Evolutionary conservation across 2,888 invertebrate genomes (phyloP).

Genomic region (Elaeidobius kamerunicus): DNA sequence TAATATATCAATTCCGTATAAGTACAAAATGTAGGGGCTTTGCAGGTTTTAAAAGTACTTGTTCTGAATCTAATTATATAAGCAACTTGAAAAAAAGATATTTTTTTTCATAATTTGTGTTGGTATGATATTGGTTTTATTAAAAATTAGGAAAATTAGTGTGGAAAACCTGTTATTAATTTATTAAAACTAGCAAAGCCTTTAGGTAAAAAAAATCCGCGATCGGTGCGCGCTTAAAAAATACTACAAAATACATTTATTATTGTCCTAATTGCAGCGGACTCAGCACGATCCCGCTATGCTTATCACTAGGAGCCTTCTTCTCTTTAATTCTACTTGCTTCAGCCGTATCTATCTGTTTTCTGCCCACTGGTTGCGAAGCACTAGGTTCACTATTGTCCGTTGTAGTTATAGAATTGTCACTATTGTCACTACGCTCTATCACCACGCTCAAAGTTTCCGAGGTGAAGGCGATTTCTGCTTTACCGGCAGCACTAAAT

Average conservation of each 20-base stretch:
- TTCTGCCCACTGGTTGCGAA: constrained; percentile 7
- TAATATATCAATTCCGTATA: constrained; percentile 44
- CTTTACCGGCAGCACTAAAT: constrained; percentile 6
- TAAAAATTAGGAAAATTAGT: too few species aligned
- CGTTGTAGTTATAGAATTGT: constrained; percentile 13
- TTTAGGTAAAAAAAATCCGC: constrained; percentile 7
- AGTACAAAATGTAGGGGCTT: constrained; percentile 33
- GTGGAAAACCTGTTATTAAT: too few species aligned
- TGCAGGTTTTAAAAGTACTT: constrained; percentile 34
- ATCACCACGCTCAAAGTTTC: constrained; percentile 48
- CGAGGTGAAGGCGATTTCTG: constrained; percentile 11
- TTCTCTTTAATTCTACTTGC: constrained; percentile 34
- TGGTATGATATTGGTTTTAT: too few species aligned
- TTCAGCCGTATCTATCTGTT: constrained; percentile 9
- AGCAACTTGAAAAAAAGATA: too few species aligned
- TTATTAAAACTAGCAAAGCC: constrained; percentile 16
- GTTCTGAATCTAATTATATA: too few species aligned
- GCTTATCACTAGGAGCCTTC: constrained; percentile 41
- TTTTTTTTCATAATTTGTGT: too few species aligned
- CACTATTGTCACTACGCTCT: constrained; percentile 42
- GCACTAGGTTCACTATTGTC: constrained; percentile 36
- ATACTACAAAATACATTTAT: constrained; percentile 30
- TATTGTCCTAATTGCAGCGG: constrained; percentile 59
- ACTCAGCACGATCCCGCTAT: constrained; percentile 60
- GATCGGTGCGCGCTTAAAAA: constrained; percentile 17